Evolutionary conservation across 2,797 vertebrate species (phyloP).

Genomic region (Spinus olivaceus): DNA sequence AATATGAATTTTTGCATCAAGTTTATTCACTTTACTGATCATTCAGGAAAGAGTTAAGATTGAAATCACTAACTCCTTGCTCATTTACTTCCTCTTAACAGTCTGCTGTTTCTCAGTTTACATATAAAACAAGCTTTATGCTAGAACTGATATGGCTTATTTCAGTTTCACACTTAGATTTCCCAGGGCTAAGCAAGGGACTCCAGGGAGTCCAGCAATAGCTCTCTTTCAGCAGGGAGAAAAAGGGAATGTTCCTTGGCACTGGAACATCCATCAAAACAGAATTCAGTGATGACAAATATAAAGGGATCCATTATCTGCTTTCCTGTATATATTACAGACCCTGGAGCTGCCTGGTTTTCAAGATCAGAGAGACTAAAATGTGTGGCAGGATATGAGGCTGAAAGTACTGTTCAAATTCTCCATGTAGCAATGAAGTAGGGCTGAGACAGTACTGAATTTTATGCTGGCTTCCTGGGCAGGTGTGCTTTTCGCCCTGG

Average conservation of each 20-base stretch:
- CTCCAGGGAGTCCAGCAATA: not conserved
- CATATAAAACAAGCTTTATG: not conserved
- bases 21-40: not conserved
- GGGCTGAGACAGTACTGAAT: not conserved
- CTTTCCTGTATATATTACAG: slow-evolving; percentile 34
- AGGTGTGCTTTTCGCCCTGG: slow-evolving; percentile 49
- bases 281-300: slow-evolving; percentile 27
- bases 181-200: not conserved
- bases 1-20: not conserved
- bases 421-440: not conserved
- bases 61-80: not conserved
- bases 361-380: slow-evolving; percentile 34
- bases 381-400: slow-evolving; percentile 11
- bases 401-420: not conserved
- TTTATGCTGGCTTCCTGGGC: slow-evolving; percentile 10
- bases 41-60: not conserved
- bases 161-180: not conserved
- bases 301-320: slow-evolving; percentile 29
- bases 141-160: not conserved
- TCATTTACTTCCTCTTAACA: not conserved
- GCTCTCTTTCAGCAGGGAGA: not conserved
- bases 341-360: not conserved
- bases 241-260: not conserved
- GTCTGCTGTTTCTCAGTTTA: not conserved
- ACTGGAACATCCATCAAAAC: slow-evolving; percentile 8